Evolutionary conservation across 2,113 vertebrate species (phyloP).

Genomic region (Oncorhynchus masou): DNA sequence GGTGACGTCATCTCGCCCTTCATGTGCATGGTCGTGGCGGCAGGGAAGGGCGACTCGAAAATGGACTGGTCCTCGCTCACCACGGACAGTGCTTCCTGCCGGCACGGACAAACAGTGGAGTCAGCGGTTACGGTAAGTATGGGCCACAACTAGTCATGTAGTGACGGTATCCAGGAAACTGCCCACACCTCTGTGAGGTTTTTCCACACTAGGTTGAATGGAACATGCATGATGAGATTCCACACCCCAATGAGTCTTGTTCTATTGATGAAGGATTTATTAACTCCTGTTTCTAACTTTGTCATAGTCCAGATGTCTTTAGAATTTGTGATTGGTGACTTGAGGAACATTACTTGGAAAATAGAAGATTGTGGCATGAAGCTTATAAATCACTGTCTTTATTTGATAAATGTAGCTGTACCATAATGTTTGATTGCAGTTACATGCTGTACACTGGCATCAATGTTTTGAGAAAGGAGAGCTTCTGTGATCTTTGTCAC

Average conservation of each 20-base stretch:
- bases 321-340: not conserved
- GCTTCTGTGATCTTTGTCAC: not conserved
- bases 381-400: not conserved
- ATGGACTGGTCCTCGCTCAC: slow-evolving; percentile 81
- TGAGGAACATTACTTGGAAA: not conserved
- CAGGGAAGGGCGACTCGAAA: slow-evolving; percentile 70
- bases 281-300: not conserved
- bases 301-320: not conserved
- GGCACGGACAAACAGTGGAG: not conserved
- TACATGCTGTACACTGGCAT: too few species aligned
- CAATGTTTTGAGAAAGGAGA: too few species aligned
- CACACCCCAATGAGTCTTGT: not conserved
- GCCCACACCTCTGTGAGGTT: not conserved
- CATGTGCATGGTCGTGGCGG: slow-evolving; percentile 72
- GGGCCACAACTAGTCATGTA: slow-evolving; percentile 12
- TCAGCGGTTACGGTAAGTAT: slow-evolving; percentile 23
- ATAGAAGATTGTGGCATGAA: not conserved
- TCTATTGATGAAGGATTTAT: not conserved
- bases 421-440: too few species aligned
- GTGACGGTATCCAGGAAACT: slow-evolving; percentile 23
- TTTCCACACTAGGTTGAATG: not conserved
- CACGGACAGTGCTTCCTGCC: slow-evolving; percentile 80
- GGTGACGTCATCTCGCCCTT: slow-evolving; percentile 74
- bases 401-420: too few species aligned
- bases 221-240: not conserved